Evolutionary conservation across 2,113 vertebrate species (phyloP).

Genomic region (Callopanchax toddi): DNA sequence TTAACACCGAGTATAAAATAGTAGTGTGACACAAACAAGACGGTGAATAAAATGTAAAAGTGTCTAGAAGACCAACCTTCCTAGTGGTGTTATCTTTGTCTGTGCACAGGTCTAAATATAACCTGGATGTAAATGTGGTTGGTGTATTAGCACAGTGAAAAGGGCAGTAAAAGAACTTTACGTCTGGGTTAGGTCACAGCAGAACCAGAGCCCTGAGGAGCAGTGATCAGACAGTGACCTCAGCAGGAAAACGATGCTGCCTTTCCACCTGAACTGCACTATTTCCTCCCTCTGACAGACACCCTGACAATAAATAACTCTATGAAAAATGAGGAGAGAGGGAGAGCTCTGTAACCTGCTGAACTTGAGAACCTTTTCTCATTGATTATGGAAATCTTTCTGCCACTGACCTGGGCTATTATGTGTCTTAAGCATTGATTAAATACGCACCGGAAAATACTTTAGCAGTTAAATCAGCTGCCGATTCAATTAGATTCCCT

Average conservation of each 20-base stretch:
- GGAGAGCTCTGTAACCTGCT: conserved; percentile 60
- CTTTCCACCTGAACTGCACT: conserved; percentile 12
- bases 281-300: conserved; percentile 31
- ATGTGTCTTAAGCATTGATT: conserved; percentile 78
- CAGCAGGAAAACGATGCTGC: neutral
- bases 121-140: conserved; percentile 2
- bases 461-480: conserved; percentile 71
- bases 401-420: conserved; percentile 55
- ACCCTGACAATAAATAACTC: conserved; percentile 66
- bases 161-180: neutral
- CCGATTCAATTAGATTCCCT: conserved; percentile 66
- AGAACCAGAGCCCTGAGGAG: neutral
- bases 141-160: conserved; percentile 6
- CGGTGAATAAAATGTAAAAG: neutral
- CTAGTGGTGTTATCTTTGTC: neutral
- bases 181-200: conserved; percentile 3
- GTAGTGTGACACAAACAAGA: no score
- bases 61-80: no score
- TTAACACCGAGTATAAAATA: neutral
- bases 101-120: neutral
- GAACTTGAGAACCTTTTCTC: conserved; percentile 69
- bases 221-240: conserved; percentile 8
- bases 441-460: conserved; percentile 74
- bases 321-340: conserved; percentile 61
- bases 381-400: conserved; percentile 76